Conservation (phyloP, 1,140 invertebrate species). For the Bombus ignitus region DNA sequence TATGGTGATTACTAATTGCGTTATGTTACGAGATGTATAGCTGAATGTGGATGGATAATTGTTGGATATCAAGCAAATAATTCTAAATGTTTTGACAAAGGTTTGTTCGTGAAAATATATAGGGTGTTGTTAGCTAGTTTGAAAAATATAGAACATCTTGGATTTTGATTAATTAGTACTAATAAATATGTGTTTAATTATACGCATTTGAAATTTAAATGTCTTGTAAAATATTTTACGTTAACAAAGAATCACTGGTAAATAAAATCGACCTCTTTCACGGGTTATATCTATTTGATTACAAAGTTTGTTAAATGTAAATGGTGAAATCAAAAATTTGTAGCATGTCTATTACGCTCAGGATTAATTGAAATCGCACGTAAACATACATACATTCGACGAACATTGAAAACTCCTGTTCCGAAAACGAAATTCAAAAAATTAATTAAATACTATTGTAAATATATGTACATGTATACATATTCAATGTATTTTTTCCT, state of each 20-base stretch:
- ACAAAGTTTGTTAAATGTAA: neutral
- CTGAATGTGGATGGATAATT: neutral
- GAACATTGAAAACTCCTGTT: too few relatives aligned
- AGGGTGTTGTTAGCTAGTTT: neutral
- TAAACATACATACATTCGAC: too few relatives aligned
- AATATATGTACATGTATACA: neutral
- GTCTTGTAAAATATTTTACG: too few relatives aligned
- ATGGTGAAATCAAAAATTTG: neutral
- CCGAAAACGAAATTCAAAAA: too few relatives aligned
- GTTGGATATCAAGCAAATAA: neutral
- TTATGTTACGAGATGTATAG: neutral
- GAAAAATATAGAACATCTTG: neutral
- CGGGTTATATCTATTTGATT: neutral
- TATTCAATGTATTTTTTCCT: neutral
- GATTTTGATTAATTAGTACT: neutral
- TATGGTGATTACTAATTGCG: neutral
- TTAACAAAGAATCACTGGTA: neutral
- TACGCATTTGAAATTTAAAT: too few relatives aligned
- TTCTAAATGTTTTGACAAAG: neutral
- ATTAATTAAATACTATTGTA: too few relatives aligned
- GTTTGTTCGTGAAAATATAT: neutral
- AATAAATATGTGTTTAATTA: neutral
- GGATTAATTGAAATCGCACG: neutral
- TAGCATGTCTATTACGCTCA: neutral
- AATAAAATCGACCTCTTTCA: neutral